Conservation (phyloP, 1,140 invertebrate genomes). For the Polypedilum pembai region DNA sequence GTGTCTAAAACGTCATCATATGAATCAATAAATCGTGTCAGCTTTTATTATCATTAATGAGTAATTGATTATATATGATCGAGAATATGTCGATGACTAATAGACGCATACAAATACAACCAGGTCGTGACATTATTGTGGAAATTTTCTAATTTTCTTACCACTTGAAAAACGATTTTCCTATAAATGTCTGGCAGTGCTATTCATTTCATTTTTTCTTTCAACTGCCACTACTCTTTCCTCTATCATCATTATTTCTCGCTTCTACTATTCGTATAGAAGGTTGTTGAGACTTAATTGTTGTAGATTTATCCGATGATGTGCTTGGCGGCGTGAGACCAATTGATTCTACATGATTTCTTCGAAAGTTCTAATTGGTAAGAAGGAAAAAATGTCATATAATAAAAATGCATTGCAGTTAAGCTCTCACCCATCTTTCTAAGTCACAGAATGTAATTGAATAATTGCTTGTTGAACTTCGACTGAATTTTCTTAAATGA, state of each 20-base stretch:
- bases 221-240: not conserved
- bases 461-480: not conserved
- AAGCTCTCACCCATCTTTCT: not conserved
- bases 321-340: constrained; percentile 4
- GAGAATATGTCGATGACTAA: not conserved
- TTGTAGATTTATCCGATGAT: not conserved
- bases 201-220: constrained; percentile 1
- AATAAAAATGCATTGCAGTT: not conserved
- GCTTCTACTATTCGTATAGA: not conserved
- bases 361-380: not conserved
- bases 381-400: not conserved
- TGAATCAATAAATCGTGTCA: too few relatives aligned
- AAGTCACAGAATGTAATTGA: not conserved
- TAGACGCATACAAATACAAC: not conserved
- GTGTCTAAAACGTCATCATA: too few relatives aligned
- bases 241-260: not conserved
- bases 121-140: not conserved
- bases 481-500: not conserved
- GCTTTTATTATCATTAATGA: too few relatives aligned
- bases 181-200: not conserved
- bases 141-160: constrained; percentile 12
- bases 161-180: not conserved
- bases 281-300: not conserved
- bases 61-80: too few relatives aligned
- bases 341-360: constrained; percentile 10